phyloP scores from a whole-genome alignment of 1,140 invertebrate species.

The Ruditapes philippinarum region DNA sequence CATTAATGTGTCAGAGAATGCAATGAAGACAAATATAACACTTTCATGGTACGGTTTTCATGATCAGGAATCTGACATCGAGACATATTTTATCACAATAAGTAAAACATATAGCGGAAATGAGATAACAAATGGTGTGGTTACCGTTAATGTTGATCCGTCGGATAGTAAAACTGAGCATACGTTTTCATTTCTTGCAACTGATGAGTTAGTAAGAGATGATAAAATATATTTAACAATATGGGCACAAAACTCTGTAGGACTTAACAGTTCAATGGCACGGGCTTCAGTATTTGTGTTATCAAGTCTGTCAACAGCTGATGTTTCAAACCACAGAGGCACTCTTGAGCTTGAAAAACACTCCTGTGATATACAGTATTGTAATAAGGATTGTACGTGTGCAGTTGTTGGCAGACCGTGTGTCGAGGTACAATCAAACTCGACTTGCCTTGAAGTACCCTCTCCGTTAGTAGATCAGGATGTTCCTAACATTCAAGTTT shows the following conservation, averaged over 20 bases:
- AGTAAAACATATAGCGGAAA: constrained; percentile 63
- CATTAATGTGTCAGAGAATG: not conserved
- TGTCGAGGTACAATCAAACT: not conserved
- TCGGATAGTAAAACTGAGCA: not conserved
- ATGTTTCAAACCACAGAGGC: not conserved
- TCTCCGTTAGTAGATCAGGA: no score
- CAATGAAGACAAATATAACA: not conserved
- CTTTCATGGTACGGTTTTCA: constrained; percentile 70
- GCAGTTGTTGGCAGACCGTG: constrained; percentile 13
- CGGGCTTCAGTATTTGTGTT: not conserved
- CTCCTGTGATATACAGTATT: constrained; percentile 36
- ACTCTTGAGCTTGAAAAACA: constrained; percentile 34
- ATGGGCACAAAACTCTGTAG: constrained; percentile 36
- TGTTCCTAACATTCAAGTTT: not conserved
- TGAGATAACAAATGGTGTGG: constrained; percentile 63
- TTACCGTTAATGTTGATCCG: not conserved
- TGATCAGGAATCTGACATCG: constrained; percentile 71
- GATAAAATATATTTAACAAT: constrained; percentile 43
- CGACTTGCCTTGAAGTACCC: not conserved
- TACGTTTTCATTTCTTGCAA: not conserved
- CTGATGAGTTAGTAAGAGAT: not conserved
- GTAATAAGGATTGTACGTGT: constrained; percentile 47
- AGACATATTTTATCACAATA: constrained; percentile 58
- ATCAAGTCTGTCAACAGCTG: not conserved
- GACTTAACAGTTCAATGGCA: constrained; percentile 19